Conservation (phyloP, 1,140 invertebrate genomes). For the Atta texana region DNA sequence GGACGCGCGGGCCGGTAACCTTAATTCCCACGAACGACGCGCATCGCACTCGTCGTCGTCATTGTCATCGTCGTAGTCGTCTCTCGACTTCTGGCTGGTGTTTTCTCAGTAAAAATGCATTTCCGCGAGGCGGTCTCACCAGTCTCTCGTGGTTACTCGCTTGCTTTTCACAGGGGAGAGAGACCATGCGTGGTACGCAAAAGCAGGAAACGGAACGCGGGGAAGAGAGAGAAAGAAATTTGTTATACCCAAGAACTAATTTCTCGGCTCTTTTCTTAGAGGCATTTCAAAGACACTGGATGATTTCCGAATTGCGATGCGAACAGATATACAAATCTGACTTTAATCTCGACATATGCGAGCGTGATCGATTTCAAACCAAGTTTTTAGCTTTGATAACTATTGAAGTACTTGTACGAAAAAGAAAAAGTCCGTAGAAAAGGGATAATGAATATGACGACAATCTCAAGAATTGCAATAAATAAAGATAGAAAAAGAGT, state of each 20-base stretch:
- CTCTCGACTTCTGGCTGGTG: conserved; percentile 60
- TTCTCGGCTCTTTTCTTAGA: conserved; percentile 46
- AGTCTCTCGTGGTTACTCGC: conserved; percentile 1
- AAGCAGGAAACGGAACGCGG: conserved; percentile 19
- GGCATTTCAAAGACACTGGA: not conserved
- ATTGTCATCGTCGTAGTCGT: not conserved
- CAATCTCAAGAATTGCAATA: not conserved
- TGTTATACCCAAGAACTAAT: conserved; percentile 55
- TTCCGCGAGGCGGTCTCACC: conserved; percentile 75
- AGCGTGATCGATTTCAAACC: not conserved
- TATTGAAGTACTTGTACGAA: not conserved
- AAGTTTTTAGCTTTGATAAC: not conserved
- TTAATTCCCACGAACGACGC: conserved; percentile 73
- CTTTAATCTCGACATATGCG: not conserved
- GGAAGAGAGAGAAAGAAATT: conserved; percentile 34
- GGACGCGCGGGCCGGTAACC: conserved; percentile 70
- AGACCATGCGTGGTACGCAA: conserved; percentile 34
- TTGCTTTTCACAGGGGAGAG: conserved; percentile 61
- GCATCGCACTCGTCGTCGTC: not conserved
- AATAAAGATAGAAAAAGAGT: not conserved
- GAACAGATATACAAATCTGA: not conserved
- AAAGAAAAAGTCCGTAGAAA: not conserved
- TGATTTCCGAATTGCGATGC: not conserved
- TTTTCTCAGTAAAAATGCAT: conserved; percentile 66
- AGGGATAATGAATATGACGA: not conserved